Evolutionary conservation across 2,797 vertebrate species (phyloP), one percentile per base, ranked within the genome.

Genomic region (Lutjanus argentimaculatus): DNA sequence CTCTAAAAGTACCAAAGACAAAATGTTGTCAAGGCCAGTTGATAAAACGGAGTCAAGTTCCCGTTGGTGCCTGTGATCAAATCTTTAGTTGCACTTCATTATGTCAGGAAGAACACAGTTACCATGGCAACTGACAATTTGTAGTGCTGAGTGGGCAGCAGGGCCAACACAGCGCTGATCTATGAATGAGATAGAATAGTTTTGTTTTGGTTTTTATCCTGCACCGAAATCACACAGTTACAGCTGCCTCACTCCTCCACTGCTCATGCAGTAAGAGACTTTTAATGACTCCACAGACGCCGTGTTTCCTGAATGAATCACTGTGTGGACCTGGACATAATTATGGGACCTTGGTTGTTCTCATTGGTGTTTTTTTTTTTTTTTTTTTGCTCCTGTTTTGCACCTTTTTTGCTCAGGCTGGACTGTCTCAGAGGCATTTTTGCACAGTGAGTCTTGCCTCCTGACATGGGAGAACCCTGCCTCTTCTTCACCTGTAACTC

Each of bases 71-170:
- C 78, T 84, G 72, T 36, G 15, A 83, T 87, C 76, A 81, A 67
- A 80, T 83, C 82, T 86, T 79, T 57, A 79, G 77, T 76, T 86
- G 79, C 70, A 75, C 78, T 88, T 88, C 77, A 69, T 89, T 86
- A 75, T 82, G 52, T 75, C 77, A 76, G 80, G 61, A 72, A 51
- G 80, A 85, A 71, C 75, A 71, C 55, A 2, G 91, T 93, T 90
- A 56, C 91, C 80, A 87, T 90, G 83, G 90, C 82, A 92, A 93
- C 92, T 57, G 63, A 63, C 64, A 72, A 79, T 73, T 78, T 78
- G 82, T 75, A 58, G 65, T 30, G 46, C 49, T 15, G 59, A 43
- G 61, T 64, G 40, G 69, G 67, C 64, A 62, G 73, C 62, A 56
- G 4, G 48, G 14, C 49, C 63, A 13, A 36, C 73, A 67, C 65